phyloP scores from a whole-genome alignment of 2,888 invertebrate species.

The Lissocephala sabroskyi region DNA sequence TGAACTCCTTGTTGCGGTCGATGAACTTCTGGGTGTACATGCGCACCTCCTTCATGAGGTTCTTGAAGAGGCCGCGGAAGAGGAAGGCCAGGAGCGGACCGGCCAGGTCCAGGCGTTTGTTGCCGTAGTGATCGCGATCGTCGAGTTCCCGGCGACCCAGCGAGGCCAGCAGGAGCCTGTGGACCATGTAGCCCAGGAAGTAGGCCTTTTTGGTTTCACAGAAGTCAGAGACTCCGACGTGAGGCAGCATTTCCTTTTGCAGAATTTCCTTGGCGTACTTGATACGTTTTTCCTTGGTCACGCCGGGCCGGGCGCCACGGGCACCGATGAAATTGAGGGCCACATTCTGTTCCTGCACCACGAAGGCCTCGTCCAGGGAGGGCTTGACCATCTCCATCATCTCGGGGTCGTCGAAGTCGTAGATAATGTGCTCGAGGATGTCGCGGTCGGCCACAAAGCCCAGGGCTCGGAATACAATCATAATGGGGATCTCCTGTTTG shows the following conservation, averaged over 20 bases:
- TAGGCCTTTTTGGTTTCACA: constrained; percentile 99
- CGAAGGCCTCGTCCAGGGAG: constrained; percentile 98
- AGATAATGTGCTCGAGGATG: constrained; percentile 99
- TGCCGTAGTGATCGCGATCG: constrained; percentile 99
- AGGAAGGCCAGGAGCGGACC: constrained; percentile 97
- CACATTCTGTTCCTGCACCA: constrained; percentile 99
- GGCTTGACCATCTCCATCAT: constrained; percentile 99
- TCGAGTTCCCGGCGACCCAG: constrained; percentile 97
- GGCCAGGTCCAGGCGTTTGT: constrained; percentile 97
- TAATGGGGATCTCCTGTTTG: constrained; percentile 99
- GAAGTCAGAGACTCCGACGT: constrained; percentile 99
- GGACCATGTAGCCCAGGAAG: constrained; percentile 99
- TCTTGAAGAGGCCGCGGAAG: constrained; percentile 96
- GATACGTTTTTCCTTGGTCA: constrained; percentile 98
- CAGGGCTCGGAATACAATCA: constrained; percentile 99
- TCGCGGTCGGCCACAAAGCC: constrained; percentile 99
- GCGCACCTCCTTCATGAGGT: constrained; percentile 96
- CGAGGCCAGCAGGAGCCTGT: constrained; percentile 93
- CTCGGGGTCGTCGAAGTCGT: constrained; percentile 99
- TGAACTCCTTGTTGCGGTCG: constrained; percentile 98
- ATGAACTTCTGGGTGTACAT: constrained; percentile 99
- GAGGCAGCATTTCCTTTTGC: constrained; percentile 99
- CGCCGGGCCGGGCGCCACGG: constrained; percentile 97
- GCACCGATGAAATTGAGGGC: constrained; percentile 99
- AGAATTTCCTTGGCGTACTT: constrained; percentile 99